These are phyloP conservation scores for Conomelus anceps DNA, from an alignment of 2,888 invertebrate genomes.

Conservation along the genomic window DNA sequence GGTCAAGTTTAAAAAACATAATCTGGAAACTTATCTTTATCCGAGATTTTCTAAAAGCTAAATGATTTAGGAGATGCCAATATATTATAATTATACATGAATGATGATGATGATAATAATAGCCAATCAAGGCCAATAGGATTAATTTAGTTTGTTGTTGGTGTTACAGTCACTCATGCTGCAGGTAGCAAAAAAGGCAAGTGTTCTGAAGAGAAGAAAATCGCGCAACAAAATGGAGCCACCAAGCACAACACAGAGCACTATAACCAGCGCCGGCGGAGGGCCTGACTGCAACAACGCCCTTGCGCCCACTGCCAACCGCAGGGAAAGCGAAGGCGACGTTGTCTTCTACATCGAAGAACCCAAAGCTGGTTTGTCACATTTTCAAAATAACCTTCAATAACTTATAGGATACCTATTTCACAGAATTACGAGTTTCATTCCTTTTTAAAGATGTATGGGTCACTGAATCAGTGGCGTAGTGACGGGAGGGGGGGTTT, in stretches of 20 bases:
- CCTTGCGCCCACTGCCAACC: neutral
- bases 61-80: no score
- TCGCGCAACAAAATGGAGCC: slow-evolving; percentile 60
- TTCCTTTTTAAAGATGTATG: no score
- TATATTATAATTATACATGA: neutral
- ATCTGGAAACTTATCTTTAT: no score
- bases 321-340: slow-evolving; percentile 53
- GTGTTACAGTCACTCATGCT: slow-evolving; percentile 61
- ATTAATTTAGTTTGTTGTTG: slow-evolving; percentile 1
- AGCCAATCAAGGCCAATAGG: neutral
- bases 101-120: neutral
- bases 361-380: slow-evolving; percentile 47
- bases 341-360: slow-evolving; percentile 60
- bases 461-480: no score
- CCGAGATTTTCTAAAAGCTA: no score
- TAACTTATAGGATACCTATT: no score
- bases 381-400: neutral
- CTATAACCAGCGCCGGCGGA: slow-evolving; percentile 34
- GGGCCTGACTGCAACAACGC: slow-evolving; percentile 28
- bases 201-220: slow-evolving; percentile 62
- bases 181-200: slow-evolving; percentile 67
- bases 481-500: no score
- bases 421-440: no score
- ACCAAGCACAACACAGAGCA: slow-evolving; percentile 37
- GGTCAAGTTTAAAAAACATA: no score